Conservation (phyloP, 1,140 invertebrate species). For the Pantala flavescens region DNA sequence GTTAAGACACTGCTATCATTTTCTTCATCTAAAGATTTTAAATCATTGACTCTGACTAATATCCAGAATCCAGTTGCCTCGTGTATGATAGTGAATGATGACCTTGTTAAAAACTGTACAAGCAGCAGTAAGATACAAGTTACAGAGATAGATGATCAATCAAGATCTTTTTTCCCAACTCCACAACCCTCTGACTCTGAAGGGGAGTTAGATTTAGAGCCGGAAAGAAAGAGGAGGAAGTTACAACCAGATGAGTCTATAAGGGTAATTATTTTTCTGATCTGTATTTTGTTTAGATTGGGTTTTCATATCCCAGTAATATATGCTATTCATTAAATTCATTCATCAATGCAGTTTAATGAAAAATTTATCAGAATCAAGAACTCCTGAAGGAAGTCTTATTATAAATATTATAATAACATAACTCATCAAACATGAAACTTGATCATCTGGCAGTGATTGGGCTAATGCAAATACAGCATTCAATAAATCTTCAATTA, state of each 20-base stretch:
- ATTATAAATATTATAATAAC: too few species aligned
- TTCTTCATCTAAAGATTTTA: slow-evolving; percentile 17
- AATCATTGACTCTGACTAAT: not conserved
- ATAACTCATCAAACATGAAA: too few species aligned
- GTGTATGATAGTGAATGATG: not conserved
- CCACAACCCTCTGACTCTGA: slow-evolving; percentile 42
- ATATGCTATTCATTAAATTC: too few species aligned
- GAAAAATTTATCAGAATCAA: too few species aligned
- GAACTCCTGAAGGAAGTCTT: too few species aligned
- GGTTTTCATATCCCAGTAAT: not conserved
- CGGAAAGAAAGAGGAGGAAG: slow-evolving; percentile 15
- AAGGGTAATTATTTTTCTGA: too few species aligned
- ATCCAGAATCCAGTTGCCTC: not conserved
- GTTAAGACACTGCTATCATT: slow-evolving; percentile 30
- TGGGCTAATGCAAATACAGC: too few species aligned
- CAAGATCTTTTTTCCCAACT: slow-evolving; percentile 32
- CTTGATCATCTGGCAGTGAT: too few species aligned
- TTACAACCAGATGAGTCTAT: slow-evolving; percentile 18
- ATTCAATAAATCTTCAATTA: too few species aligned
- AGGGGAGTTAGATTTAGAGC: slow-evolving; percentile 32
- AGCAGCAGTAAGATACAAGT: slow-evolving; percentile 23
- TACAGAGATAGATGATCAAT: slow-evolving; percentile 26
- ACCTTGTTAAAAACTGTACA: slow-evolving; percentile 25
- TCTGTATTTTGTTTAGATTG: slow-evolving; percentile 9
- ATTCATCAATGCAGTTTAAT: slow-evolving; percentile 12